Conservation (phyloP, 2,113 vertebrate genomes). For the Zosterops hypoxanthus region DNA sequence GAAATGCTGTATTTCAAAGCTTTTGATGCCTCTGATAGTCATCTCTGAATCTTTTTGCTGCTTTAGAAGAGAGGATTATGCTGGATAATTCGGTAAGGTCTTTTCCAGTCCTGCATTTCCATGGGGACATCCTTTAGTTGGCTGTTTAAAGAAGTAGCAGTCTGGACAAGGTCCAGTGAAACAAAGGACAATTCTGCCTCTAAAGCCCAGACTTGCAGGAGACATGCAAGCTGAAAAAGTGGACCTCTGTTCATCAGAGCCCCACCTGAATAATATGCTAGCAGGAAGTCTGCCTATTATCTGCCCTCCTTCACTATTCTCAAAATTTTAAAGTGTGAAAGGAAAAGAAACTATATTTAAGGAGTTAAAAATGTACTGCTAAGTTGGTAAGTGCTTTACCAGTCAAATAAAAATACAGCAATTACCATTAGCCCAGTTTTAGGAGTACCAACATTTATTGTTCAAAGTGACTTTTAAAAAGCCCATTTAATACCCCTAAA, state of each 20-base stretch:
- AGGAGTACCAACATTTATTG: not conserved
- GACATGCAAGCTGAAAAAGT: not conserved
- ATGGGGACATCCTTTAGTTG: not conserved
- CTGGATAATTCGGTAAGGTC: not conserved
- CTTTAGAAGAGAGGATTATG: not conserved
- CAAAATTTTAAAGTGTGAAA: not conserved
- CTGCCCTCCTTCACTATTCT: not conserved
- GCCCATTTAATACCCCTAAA: not conserved
- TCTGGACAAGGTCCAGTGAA: not conserved
- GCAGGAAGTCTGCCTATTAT: not conserved
- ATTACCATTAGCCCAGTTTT: not conserved
- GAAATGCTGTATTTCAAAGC: not conserved
- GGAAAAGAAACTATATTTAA: not conserved
- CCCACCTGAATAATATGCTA: not conserved
- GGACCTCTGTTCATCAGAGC: not conserved
- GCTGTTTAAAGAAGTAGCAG: not conserved
- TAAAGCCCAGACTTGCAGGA: not conserved
- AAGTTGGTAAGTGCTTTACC: not conserved
- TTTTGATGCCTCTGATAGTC: not conserved
- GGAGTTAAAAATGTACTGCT: not conserved
- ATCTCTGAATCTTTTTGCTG: not conserved
- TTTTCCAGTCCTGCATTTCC: not conserved
- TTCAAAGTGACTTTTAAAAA: not conserved
- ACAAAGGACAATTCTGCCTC: not conserved
- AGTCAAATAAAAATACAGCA: not conserved